Evolutionary conservation across 2,888 invertebrate species (phyloP).

Genomic region (Neelides folsomi): DNA sequence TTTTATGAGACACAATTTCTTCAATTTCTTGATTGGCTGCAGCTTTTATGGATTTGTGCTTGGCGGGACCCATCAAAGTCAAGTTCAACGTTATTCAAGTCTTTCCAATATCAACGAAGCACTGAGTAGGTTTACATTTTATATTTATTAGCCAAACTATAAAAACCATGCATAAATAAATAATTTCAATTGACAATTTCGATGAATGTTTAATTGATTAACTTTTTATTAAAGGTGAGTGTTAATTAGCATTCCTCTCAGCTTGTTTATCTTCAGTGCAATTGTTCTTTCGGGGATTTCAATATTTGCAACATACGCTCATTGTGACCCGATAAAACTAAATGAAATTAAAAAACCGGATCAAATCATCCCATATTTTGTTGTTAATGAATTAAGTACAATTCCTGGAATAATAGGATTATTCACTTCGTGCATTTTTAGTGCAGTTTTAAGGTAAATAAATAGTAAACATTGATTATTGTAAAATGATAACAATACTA

Average conservation of each 20-base stretch:
- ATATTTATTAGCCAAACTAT: background rate
- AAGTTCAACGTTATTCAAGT: slow-evolving; percentile 27
- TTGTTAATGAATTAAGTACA: slow-evolving; percentile 16
- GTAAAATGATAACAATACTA: background rate
- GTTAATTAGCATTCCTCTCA: too few relatives aligned
- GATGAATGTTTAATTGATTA: too few relatives aligned
- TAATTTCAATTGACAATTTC: too few relatives aligned
- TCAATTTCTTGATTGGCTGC: slow-evolving; percentile 18
- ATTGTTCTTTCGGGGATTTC: slow-evolving; percentile 3
- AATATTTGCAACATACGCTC: slow-evolving; percentile 20
- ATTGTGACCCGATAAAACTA: slow-evolving; percentile 23
- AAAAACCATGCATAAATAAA: background rate
- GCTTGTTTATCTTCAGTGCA: too few relatives aligned
- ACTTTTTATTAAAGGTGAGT: too few relatives aligned
- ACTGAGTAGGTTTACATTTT: background rate
- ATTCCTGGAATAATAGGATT: slow-evolving; percentile 28
- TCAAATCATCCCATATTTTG: slow-evolving; percentile 26
- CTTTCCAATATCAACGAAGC: background rate
- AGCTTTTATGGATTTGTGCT: slow-evolving; percentile 17
- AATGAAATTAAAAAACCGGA: slow-evolving; percentile 22
- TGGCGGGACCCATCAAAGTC: slow-evolving; percentile 26
- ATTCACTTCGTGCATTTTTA: slow-evolving; percentile 26
- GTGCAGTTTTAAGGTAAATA: slow-evolving; percentile 26
- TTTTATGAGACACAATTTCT: slow-evolving; percentile 19
- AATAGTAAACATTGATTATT: background rate